Evolutionary conservation across 2,113 vertebrate species (phyloP), one percentile per base, ranked within the genome.

Genomic region (Paralichthys olivaceus): DNA sequence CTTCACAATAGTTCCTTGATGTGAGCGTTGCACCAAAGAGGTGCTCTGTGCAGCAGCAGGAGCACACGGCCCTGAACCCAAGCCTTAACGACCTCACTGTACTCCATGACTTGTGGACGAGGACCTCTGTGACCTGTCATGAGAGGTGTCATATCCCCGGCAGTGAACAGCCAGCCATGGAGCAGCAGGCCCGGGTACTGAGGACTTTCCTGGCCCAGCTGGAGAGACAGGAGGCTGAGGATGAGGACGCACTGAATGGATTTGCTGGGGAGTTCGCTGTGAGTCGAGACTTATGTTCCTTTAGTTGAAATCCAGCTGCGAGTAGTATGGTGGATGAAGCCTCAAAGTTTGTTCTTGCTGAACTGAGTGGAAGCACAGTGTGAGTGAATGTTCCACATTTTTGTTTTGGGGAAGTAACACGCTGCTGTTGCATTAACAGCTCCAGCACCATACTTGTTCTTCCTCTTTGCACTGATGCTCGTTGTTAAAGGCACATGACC

Each of bases 211-310:
- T 94, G 84, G 75, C 49, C 34, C 84, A 91, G 59, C 77, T 93
- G 79, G 75, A 79, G 69, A 83, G 47, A 40, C 93, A 92, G 68
- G 89, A 92, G 79, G 69, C 79, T 11, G 89, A 3, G 47, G 84
- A 76, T 8, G 66, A 80, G 23, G 84, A 80, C 3, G 40, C 65
- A 14, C 72, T 84, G 0, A 77, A 84, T 26, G 62, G 79, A 55
- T 86, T 92, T n/a, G 66, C 72, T 5, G 87, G 54, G 34, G 94
- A 95, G 84, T 95, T 94, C 88, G 28, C 72, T 26, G 94, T 95
- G 79, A 94, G 94, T 93, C 26, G 34, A n/a, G 23, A 49, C 8
- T 73, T 37, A 5, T 55, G 26, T 69, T 79, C 22, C 13, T 59
- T n/a, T 61, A n/a, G 1, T 40, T 58, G 8, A 22, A 57, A 11